Base-by-base conservation (phyloP, 2,888 invertebrate species). In the Eilema sororculum region DNA sequence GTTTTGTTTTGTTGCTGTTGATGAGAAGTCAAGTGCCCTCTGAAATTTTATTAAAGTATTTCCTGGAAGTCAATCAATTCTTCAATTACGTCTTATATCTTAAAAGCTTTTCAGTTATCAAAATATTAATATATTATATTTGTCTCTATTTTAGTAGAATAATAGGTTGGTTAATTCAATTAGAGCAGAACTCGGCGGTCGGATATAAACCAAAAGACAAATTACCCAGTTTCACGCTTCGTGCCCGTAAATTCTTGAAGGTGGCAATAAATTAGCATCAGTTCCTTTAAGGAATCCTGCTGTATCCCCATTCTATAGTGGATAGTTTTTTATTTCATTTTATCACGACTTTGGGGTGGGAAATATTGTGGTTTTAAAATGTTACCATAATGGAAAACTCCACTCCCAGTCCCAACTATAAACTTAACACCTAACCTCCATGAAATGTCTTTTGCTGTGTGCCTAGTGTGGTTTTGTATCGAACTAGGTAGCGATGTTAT, bases 131-230 rank as follows among this genome's bases (percentile, higher is more conserved):
- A n/a, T n/a, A 75, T 69, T 66, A 74, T 80, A 83, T 83, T 82
- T 80, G 78, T 77, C 69, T 81, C 74, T 72, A 77, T 78, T 80
- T 74, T 71, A 75, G 66, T 79, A 80, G 80, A 85, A 84, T 83
- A 78, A 83, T 81, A 75, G 83, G 79, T 72, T 65, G 69, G 83
- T 88, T 91, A 91, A 93, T 93, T 92, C 86, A 91, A 93, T 93
- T 92, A 91, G 87, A 84, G 80, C 79, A 86, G 86, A 87, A 85
- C 87, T 84, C 85, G 86, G 83, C 83, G 83, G 85, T 81, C 16
- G 81, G 86, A 86, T 91, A 90, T 92, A 90, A 91, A 87, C 83
- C 83, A 83, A 82, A 91, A 93, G 93, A 94, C 88, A 91, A 93
- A 94, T 91, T 84, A 90, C 85, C 79, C 77, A 75, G 83, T 87